Base-by-base conservation (phyloP, 2,113 vertebrate species). In the Nansenia antarctica region DNA sequence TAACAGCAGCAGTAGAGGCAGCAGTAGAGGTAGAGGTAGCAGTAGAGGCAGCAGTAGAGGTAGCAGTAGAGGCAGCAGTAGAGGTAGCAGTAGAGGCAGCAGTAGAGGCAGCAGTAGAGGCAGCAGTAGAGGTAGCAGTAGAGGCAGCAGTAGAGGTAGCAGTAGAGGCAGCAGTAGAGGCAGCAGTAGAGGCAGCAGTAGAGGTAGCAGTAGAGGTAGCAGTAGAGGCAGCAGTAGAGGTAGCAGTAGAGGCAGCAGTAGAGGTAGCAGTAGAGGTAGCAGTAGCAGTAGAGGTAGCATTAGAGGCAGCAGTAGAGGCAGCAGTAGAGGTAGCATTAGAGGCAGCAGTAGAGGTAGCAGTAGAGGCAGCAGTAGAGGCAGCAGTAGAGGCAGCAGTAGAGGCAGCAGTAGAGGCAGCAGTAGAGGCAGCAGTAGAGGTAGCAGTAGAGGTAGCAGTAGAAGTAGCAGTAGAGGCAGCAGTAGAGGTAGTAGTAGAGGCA, bases 401-500 rank as follows among this genome's bases (percentile, higher is more conserved):
- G 68, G 78, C 87, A 74, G 67, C 78, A 79, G 86, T 82, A 85
- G 85, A 78, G n/a, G n/a, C 22, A 58, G 67, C 55, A 66, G 31
- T 30, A 59, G 42, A 22, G 52, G 27, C 66, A 79, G 84, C 79
- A 45, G 79, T 74, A 59, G 62, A 73, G 68, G 78, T 87, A 74
- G 67, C 78, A 79, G 86, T 82, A 85, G 85, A 78, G 65, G 64
- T 65, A 78, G 67, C 62, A 57, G n/a, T n/a, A n/a, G n/a, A n/a
- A n/a, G n/a, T 15, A 58, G 67, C 55, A 66, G 31, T 30, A 59
- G 42, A 22, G 52, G 27, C 66, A 79, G 84, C 79, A 45, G 79
- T 74, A 59, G 62, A 73, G 68, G 78, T 87, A 74, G 67, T 78
- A 79, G 86, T 82, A 85, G 85, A n/a, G n/a, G n/a, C n/a, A n/a